These are phyloP conservation scores for Agriopis aurantiaria DNA, from an alignment of 2,888 invertebrate genomes.

Conservation along the genomic window DNA sequence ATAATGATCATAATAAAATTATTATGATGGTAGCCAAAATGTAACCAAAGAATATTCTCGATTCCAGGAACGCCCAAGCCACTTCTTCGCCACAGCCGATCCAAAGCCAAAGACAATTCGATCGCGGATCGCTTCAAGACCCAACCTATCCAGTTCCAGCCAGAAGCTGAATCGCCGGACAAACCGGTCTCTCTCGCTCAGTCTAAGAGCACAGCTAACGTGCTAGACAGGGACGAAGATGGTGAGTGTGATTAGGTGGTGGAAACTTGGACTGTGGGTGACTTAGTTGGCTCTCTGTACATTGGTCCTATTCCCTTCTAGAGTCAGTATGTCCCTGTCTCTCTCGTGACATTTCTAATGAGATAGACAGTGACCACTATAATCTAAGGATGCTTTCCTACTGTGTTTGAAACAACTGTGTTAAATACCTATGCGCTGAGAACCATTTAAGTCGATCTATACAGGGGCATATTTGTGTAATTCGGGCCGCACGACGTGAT, in stretches of 20 bases:
- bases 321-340: not conserved
- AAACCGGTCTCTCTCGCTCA: constrained; percentile 68
- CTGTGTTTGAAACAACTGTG: too few species aligned
- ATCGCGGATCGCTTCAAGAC: constrained; percentile 87
- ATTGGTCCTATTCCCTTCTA: not conserved
- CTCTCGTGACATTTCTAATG: not conserved
- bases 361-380: not conserved
- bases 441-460: not conserved
- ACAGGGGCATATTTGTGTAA: not conserved
- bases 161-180: constrained; percentile 52
- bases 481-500: too few species aligned
- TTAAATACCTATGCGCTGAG: not conserved
- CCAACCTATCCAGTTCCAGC: constrained; percentile 89
- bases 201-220: constrained; percentile 78
- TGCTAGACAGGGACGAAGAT: constrained; percentile 83
- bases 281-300: constrained; percentile 1
- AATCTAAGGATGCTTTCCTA: too few species aligned
- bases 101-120: constrained; percentile 77
- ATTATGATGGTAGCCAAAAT: not conserved
- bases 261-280: not conserved
- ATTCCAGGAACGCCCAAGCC: constrained; percentile 83
- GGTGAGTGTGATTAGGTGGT: constrained; percentile 63
- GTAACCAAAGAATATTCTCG: constrained; percentile 15
- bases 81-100: constrained; percentile 79
- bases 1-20: too few species aligned